Evolutionary conservation across 2,888 invertebrate species (phyloP).

Genomic region (Eilema caniola): DNA sequence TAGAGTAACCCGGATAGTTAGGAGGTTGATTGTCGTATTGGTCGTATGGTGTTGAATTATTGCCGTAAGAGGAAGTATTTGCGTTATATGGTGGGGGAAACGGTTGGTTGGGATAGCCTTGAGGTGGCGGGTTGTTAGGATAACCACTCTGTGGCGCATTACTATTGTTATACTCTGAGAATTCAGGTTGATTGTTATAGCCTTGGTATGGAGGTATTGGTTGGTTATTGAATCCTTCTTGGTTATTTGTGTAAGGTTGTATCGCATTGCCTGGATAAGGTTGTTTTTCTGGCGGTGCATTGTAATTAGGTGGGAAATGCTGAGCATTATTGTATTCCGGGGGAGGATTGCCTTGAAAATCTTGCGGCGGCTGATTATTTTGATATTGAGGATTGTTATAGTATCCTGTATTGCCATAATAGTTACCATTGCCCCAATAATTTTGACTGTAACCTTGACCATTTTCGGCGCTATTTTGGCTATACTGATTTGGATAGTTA

Average conservation of each 20-base stretch:
- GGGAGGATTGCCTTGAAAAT: constrained; percentile 66
- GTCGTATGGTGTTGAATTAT: constrained; percentile 67
- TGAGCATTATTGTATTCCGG: constrained; percentile 67
- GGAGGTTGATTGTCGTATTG: constrained; percentile 69
- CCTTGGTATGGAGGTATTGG: constrained; percentile 71
- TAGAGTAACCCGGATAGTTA: constrained; percentile 71
- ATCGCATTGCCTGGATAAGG: constrained; percentile 69
- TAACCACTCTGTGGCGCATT: constrained; percentile 61
- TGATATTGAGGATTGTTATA: constrained; percentile 79
- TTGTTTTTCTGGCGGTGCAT: constrained; percentile 62
- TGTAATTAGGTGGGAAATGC: constrained; percentile 74
- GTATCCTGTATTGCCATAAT: constrained; percentile 75
- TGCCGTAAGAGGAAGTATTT: constrained; percentile 63
- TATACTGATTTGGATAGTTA: constrained; percentile 81
- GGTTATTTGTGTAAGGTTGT: constrained; percentile 70
- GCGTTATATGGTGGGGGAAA: constrained; percentile 66
- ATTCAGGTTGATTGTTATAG: constrained; percentile 65
- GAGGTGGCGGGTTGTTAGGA: constrained; percentile 62
- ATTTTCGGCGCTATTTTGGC: constrained; percentile 67
- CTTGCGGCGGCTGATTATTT: constrained; percentile 68
- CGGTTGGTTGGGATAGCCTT: constrained; percentile 68
- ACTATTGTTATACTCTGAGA: constrained; percentile 70
- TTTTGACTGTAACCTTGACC: constrained; percentile 75
- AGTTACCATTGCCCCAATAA: constrained; percentile 78
- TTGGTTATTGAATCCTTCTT: constrained; percentile 70